A percentile compares a stretch with the other conserved stretches of the same genome.
Conservation (phyloP, 2,797 vertebrate genomes). For the Spea hammondii region DNA sequence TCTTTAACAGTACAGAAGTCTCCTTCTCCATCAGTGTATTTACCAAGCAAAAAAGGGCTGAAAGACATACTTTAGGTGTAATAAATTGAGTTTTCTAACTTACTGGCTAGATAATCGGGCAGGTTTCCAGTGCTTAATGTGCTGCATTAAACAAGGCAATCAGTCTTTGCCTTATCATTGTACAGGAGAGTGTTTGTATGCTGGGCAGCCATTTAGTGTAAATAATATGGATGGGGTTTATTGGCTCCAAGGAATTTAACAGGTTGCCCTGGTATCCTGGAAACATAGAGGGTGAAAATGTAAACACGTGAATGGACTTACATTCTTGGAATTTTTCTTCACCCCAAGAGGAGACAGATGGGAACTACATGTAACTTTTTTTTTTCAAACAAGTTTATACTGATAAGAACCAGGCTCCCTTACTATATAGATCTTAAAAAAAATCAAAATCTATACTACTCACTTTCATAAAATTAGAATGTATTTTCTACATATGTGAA, state of each 20-base stretch:
- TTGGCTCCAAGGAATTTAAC: constrained; percentile 60
- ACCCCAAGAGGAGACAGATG: constrained; percentile 61
- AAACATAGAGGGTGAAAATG: constrained; percentile 63
- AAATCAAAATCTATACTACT: too few species aligned
- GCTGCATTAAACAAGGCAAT: constrained; percentile 30
- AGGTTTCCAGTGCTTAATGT: constrained; percentile 14
- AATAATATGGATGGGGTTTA: constrained; percentile 43
- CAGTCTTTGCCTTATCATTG: neutral
- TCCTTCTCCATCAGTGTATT: neutral
- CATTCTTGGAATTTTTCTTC: constrained; percentile 74
- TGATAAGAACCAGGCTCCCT: neutral
- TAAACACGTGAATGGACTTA: constrained; percentile 64
- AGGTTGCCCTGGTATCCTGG: constrained; percentile 65
- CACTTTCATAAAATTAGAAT: too few species aligned
- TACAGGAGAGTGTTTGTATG: neutral
- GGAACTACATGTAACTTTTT: constrained; percentile 62
- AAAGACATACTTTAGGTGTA: neutral
- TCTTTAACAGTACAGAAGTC: too few species aligned
- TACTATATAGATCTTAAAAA: neutral
- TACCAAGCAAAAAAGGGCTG: neutral
- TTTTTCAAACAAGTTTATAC: neutral
- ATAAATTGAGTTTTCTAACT: neutral
- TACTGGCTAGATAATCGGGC: neutral
- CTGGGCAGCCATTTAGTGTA: neutral
- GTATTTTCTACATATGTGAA: too few species aligned